phyloP scores from a whole-genome alignment of 2,797 vertebrate species.

The Scarus forsteni region DNA sequence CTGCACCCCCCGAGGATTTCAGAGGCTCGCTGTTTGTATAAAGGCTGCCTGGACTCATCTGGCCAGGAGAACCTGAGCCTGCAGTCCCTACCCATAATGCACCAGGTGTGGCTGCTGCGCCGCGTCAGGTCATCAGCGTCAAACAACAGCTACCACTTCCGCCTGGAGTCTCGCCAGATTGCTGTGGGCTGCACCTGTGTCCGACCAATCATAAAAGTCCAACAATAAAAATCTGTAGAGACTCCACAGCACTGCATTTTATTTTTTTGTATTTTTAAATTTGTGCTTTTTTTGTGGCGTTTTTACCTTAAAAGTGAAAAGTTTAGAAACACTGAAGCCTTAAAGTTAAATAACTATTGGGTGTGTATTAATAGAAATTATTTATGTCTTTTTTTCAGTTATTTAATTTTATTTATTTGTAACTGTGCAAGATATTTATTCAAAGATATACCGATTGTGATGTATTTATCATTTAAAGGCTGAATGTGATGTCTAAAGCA shows the following conservation, averaged over 20 bases:
- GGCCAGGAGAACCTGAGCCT: conserved; percentile 69
- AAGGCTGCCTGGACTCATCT: conserved; percentile 66
- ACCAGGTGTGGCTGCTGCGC: conserved; percentile 77
- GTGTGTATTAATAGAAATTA: conserved; percentile 20
- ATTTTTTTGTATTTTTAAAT: too few species aligned
- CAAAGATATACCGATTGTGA: conserved; percentile 9
- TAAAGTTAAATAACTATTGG: neutral
- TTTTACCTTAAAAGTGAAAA: neutral
- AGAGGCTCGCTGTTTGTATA: conserved; percentile 74
- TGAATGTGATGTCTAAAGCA: conserved; percentile 2
- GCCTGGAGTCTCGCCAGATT: conserved; percentile 75
- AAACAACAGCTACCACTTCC: conserved; percentile 57
- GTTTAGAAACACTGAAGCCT: too few species aligned
- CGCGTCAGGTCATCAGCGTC: conserved; percentile 39
- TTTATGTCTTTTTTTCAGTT: conserved; percentile 59
- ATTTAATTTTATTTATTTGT: conserved; percentile 55
- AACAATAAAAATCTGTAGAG: conserved; percentile 35
- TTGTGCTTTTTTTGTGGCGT: too few species aligned
- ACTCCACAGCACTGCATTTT: too few species aligned
- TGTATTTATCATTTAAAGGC: conserved; percentile 53
- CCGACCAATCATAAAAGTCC: conserved; percentile 49
- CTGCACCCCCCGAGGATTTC: conserved; percentile 57
- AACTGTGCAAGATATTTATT: conserved; percentile 60
- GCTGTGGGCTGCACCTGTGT: conserved; percentile 87
- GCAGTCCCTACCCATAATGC: conserved; percentile 78